Evolutionary conservation across 2,888 invertebrate genomes (phyloP).

Genomic region (Leptarthrus brevirostris): DNA sequence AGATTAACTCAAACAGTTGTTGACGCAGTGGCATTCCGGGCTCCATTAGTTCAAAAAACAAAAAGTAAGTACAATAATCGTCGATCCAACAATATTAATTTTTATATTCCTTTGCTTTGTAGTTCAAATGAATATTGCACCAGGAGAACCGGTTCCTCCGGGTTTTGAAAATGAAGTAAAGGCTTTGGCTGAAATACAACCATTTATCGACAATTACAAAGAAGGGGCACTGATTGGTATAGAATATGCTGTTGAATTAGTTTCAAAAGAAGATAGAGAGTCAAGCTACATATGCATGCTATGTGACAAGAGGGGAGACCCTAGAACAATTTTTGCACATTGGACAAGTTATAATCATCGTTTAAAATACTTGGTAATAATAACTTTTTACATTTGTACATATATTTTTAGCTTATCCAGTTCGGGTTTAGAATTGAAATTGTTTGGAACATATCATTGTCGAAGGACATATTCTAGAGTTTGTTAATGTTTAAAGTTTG

Average conservation of each 20-base stretch:
- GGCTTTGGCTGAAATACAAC: slow-evolving; percentile 67
- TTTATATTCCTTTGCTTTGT: neutral
- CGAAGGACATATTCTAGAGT: too few species aligned
- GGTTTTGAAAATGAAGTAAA: slow-evolving; percentile 76
- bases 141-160: slow-evolving; percentile 78
- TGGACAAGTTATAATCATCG: slow-evolving; percentile 82
- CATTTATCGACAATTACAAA: slow-evolving; percentile 68
- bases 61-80: slow-evolving; percentile 49
- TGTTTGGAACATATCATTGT: too few species aligned
- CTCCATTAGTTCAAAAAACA: slow-evolving; percentile 52
- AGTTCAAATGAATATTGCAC: slow-evolving; percentile 64
- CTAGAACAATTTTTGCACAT: slow-evolving; percentile 81
- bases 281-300: slow-evolving; percentile 81
- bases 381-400: neutral
- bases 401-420: neutral
- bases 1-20: slow-evolving; percentile 54
- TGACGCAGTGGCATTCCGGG: slow-evolving; percentile 55
- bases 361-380: slow-evolving; percentile 74
- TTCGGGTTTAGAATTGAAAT: too few species aligned
- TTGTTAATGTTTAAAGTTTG: too few species aligned
- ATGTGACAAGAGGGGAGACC: slow-evolving; percentile 83
- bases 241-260: slow-evolving; percentile 82
- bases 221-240: slow-evolving; percentile 74
- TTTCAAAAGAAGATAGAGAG: slow-evolving; percentile 75
- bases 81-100: neutral